Conservation (phyloP, 2,888 invertebrate genomes). For the Drosophila tanythrix region DNA sequence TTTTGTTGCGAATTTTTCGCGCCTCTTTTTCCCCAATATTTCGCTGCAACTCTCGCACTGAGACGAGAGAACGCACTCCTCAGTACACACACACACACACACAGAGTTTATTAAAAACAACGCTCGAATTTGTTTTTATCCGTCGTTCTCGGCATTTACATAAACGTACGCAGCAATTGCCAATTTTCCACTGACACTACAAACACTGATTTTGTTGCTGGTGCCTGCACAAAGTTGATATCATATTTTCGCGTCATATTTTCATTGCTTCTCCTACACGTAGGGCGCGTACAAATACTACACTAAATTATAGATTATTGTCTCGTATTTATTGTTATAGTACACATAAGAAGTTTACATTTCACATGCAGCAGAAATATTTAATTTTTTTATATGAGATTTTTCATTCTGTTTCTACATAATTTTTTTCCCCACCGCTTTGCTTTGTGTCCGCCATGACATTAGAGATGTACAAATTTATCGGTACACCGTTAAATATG, state of each 20-base stretch:
- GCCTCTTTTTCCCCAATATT: constrained; percentile 71
- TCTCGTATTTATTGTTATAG: constrained; percentile 47
- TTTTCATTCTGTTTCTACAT: constrained; percentile 74
- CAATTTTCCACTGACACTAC: constrained; percentile 78
- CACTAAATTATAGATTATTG: constrained; percentile 63
- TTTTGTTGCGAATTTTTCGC: constrained; percentile 80
- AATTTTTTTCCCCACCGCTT: constrained; percentile 77
- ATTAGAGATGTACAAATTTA: constrained; percentile 48
- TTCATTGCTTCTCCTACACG: constrained; percentile 45
- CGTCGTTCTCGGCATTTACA: constrained; percentile 49
- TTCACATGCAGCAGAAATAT: constrained; percentile 52
- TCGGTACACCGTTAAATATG: constrained; percentile 25
- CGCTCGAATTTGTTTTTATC: constrained; percentile 60
- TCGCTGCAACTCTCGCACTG: constrained; percentile 22
- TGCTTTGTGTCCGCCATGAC: constrained; percentile 77
- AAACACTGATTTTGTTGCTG: constrained; percentile 76
- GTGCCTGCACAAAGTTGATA: constrained; percentile 70
- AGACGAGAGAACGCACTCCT: constrained; percentile 29
- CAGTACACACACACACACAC: constrained; percentile 33
- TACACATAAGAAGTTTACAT: constrained; percentile 50
- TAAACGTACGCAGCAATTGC: constrained; percentile 69
- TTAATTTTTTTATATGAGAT: constrained; percentile 62
- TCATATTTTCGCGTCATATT: constrained; percentile 81
- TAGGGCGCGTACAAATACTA: constrained; percentile 26
- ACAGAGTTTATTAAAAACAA: constrained; percentile 26